Evolutionary conservation across 1,140 invertebrate genomes (phyloP).

Genomic region (Drosophila burlai): DNA sequence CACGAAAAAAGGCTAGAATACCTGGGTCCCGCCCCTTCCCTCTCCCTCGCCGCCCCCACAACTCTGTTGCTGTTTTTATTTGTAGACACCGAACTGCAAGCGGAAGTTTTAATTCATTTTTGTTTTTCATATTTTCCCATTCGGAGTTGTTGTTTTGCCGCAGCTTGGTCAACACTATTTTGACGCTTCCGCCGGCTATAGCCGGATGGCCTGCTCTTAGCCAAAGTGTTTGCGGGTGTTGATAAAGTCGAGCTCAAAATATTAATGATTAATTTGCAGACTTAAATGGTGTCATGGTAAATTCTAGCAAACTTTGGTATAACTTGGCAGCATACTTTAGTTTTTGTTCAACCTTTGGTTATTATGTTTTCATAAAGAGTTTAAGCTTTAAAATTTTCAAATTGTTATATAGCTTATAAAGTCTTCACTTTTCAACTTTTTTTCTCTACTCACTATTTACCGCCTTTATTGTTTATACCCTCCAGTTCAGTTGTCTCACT

Average conservation of each 20-base stretch:
- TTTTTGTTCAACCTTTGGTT: background rate
- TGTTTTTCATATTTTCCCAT: conserved; percentile 54
- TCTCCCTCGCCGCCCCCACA: conserved; percentile 31
- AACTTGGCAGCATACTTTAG: background rate
- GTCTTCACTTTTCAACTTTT: background rate
- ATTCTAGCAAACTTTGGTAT: background rate
- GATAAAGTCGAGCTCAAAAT: conserved; percentile 16
- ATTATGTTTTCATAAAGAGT: background rate
- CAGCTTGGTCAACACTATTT: conserved; percentile 63
- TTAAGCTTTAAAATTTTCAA: background rate
- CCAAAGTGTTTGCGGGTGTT: conserved; percentile 34
- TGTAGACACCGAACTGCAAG: conserved; percentile 46
- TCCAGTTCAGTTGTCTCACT: conserved; percentile 17
- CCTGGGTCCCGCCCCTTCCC: conserved; percentile 39
- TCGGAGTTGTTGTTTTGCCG: conserved; percentile 25
- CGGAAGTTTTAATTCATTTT: conserved; percentile 81
- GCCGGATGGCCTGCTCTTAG: conserved; percentile 30
- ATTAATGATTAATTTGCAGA: conserved; percentile 23
- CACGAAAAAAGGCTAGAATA: conserved; percentile 33
- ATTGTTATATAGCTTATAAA: background rate
- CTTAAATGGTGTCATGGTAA: conserved; percentile 13
- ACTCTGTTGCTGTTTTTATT: conserved; percentile 4
- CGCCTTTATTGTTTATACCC: background rate
- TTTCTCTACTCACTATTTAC: no score
- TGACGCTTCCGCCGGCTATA: conserved; percentile 40